Conservation (phyloP, 2,888 invertebrate species). For the Callimorpha dominula region DNA sequence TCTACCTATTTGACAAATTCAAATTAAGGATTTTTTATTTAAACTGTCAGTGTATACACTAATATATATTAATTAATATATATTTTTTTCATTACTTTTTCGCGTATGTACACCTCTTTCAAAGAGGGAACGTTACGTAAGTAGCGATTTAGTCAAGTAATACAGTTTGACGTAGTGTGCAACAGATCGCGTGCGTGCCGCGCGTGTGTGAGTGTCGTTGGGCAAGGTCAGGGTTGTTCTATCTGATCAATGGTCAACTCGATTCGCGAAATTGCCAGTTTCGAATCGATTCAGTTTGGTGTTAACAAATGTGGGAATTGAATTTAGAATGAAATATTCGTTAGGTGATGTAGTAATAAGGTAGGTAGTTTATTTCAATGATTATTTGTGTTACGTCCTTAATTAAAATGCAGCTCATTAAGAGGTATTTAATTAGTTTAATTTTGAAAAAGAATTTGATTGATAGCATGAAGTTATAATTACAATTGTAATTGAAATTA, state of each 20-base stretch:
- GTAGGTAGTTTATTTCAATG: constrained; percentile 12
- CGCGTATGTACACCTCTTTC: constrained; percentile 22
- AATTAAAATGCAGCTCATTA: background rate
- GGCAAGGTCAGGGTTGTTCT: constrained; percentile 84
- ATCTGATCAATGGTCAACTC: constrained; percentile 83
- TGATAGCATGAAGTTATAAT: constrained; percentile 22
- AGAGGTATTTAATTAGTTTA: constrained; percentile 5
- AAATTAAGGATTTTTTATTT: background rate
- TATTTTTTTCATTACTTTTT: constrained; percentile 12
- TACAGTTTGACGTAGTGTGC: constrained; percentile 62
- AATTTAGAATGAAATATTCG: constrained; percentile 28
- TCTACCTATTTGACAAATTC: background rate
- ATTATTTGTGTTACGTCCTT: background rate
- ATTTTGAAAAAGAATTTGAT: constrained; percentile 7
- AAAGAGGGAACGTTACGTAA: constrained; percentile 34
- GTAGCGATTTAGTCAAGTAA: constrained; percentile 43
- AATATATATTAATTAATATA: too few species aligned
- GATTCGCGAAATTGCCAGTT: constrained; percentile 68
- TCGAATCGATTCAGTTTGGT: constrained; percentile 62
- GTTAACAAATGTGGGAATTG: constrained; percentile 46
- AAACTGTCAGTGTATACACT: background rate
- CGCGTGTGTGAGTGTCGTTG: constrained; percentile 79
- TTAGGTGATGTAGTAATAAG: background rate
- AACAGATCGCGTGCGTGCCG: constrained; percentile 68
- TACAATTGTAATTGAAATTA: constrained; percentile 27